These are phyloP conservation scores for Drosophila kanekoi DNA, from an alignment of 2,888 invertebrate species.

Conservation along the genomic window DNA sequence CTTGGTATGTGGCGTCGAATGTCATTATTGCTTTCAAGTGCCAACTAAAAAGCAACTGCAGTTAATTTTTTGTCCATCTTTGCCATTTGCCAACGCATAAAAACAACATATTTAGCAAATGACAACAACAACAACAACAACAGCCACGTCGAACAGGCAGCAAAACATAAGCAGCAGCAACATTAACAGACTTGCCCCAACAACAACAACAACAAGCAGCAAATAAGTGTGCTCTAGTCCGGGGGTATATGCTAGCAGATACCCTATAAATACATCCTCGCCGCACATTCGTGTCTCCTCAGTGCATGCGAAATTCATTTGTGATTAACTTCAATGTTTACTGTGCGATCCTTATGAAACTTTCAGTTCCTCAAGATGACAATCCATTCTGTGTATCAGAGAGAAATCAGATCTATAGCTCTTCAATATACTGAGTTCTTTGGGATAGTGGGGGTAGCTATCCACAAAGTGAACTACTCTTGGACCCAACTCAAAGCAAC, in stretches of 20 bases:
- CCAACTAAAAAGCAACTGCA: conserved; percentile 82
- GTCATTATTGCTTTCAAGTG: conserved; percentile 84
- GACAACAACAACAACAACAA: conserved; percentile 74
- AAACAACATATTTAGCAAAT: conserved; percentile 84
- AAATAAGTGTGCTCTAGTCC: background rate
- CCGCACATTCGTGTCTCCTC: too few relatives aligned
- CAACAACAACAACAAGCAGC: conserved; percentile 31
- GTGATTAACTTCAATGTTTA: too few relatives aligned
- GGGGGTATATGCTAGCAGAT: background rate
- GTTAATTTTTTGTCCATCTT: conserved; percentile 76
- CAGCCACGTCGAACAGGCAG: conserved; percentile 4
- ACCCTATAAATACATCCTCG: background rate
- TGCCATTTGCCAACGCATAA: conserved; percentile 76
- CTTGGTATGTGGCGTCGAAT: conserved; percentile 84
- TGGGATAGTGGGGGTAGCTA: too few relatives aligned
- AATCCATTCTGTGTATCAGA: too few relatives aligned
- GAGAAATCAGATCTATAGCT: too few relatives aligned
- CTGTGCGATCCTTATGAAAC: too few relatives aligned
- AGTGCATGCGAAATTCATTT: too few relatives aligned
- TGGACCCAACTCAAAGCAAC: too few relatives aligned
- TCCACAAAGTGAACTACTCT: too few relatives aligned
- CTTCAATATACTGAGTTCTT: too few relatives aligned
- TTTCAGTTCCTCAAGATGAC: too few relatives aligned
- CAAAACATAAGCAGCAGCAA: conserved; percentile 31
- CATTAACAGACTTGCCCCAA: conserved; percentile 55